Base-by-base conservation (phyloP, 2,797 vertebrate genomes). In the Notolabrus celidotus region DNA sequence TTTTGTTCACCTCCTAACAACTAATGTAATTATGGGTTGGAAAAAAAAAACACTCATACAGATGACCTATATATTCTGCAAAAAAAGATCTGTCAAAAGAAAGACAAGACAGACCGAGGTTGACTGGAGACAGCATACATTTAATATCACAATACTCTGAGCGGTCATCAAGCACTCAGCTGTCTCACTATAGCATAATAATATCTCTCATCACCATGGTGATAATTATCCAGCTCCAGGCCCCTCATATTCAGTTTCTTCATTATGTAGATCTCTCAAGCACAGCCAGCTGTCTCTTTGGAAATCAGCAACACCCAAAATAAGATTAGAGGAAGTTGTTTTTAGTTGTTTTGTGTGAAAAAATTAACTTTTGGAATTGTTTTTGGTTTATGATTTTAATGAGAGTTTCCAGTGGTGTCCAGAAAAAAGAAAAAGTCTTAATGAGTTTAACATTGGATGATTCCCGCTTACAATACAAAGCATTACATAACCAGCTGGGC, bases 211-310 rank as follows among this genome's bases (percentile, higher is more conserved):
- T 15, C 27, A 16, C 23, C 16, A 7, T 33, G 47, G 27, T 65
- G 50, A 71, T 79, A 61, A 82, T 74, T 59, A 66, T 25, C 22
- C 34, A 9, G 7, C 51, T 45, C 27, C 0, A 1, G 43, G 64
- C 3, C 27, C 7, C 65, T 61, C 53, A 55, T 14, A 11, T 43
- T n/a, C 36, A 31, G 20, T 55, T 46, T 45, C 62, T 64, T 67
- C 58, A 81, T 73, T 57, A 76, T 39, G 68, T 25, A 22, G 45
- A 53, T 63, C 64, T 31, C 27, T 80, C 31, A 41, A 47, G 74
- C 0, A 20, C 27, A 59, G 27, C 17, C 19, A 16, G 23, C 17
- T 4, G 19, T 5, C 33, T 4, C 16, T 15, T 16, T 16, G 7
- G 19, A 3, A 3, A 19, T 39, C 31, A 25, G 29, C 33, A n/a